phyloP scores from a whole-genome alignment of 2,888 invertebrate genomes.

The Diadromus collaris region DNA sequence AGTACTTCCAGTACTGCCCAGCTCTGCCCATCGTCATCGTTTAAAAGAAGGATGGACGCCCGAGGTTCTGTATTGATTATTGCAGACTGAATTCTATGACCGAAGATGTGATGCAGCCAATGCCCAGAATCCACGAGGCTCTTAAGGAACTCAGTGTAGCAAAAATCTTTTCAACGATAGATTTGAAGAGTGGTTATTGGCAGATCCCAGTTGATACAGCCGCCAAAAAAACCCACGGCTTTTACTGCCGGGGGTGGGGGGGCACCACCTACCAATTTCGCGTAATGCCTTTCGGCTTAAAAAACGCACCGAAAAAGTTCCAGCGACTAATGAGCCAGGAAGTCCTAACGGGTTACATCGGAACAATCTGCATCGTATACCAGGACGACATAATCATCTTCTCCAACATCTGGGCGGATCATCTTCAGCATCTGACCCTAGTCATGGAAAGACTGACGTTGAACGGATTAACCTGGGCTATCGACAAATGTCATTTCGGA shows the following conservation, averaged over 20 bases:
- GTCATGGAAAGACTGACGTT: neutral
- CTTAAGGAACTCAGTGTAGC: neutral
- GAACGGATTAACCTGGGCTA: neutral
- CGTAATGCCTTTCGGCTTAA: conserved; percentile 7
- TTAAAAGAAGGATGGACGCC: neutral
- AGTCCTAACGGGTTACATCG: neutral
- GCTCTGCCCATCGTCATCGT: neutral
- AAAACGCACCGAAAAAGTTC: conserved; percentile 11
- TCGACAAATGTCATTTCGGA: conserved; percentile 15
- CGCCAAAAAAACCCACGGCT: no score
- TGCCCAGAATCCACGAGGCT: neutral
- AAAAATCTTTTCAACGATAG: neutral
- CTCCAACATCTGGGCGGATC: conserved; percentile 8
- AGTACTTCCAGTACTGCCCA: no score
- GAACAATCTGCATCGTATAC: neutral
- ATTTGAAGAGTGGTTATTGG: no score
- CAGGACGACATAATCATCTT: conserved; percentile 6
- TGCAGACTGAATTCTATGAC: neutral
- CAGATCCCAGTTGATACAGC: conserved; percentile 5
- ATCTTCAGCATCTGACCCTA: neutral
- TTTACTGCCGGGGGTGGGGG: no score
- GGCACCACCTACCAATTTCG: conserved; percentile 10
- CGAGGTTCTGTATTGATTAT: neutral
- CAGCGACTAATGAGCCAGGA: conserved; percentile 26
- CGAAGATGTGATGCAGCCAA: neutral